Conservation (phyloP, 2,888 invertebrate species). For the Ctena decussata region DNA sequence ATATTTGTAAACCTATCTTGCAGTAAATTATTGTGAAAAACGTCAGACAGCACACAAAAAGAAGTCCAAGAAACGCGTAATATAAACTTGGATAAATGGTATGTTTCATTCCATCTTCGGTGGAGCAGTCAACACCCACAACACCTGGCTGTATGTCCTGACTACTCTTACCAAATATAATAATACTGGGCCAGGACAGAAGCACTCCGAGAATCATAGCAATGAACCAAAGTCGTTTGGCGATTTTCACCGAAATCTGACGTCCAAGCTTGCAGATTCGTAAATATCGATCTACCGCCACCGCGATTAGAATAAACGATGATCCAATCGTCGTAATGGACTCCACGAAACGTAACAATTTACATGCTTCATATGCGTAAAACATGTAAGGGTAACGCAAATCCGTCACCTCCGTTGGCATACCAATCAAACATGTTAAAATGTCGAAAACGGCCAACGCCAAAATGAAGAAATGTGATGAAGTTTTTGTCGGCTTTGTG, state of each 20-base stretch:
- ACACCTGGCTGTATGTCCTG: slow-evolving; percentile 67
- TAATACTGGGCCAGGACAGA: slow-evolving; percentile 78
- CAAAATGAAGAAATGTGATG: slow-evolving; percentile 82
- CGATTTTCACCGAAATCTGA: slow-evolving; percentile 74
- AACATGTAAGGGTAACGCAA: slow-evolving; percentile 82
- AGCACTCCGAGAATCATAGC: slow-evolving; percentile 75
- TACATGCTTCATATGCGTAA: slow-evolving; percentile 79
- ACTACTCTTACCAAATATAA: slow-evolving; percentile 78
- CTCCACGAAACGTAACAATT: slow-evolving; percentile 80
- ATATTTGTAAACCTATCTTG: slow-evolving; percentile 78
- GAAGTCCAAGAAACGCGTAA: slow-evolving; percentile 79
- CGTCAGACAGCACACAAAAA: slow-evolving; percentile 77
- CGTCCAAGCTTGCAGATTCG: slow-evolving; percentile 80
- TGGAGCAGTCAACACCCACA: slow-evolving; percentile 80
- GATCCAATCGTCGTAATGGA: slow-evolving; percentile 82
- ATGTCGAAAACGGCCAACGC: slow-evolving; percentile 80
- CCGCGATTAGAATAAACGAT: slow-evolving; percentile 77
- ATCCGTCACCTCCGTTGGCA: slow-evolving; percentile 83
- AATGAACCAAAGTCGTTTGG: slow-evolving; percentile 74
- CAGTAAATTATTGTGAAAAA: slow-evolving; percentile 80
- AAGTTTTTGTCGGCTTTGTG: slow-evolving; percentile 74
- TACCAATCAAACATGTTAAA: slow-evolving; percentile 81
- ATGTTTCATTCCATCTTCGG: slow-evolving; percentile 77
- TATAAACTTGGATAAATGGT: slow-evolving; percentile 80
- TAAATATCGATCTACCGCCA: slow-evolving; percentile 81